A percentile compares a stretch with the other conserved stretches of the same genome.
Evolutionary conservation across 1,140 invertebrate species (phyloP).

Genomic region (Cyclina sinensis): DNA sequence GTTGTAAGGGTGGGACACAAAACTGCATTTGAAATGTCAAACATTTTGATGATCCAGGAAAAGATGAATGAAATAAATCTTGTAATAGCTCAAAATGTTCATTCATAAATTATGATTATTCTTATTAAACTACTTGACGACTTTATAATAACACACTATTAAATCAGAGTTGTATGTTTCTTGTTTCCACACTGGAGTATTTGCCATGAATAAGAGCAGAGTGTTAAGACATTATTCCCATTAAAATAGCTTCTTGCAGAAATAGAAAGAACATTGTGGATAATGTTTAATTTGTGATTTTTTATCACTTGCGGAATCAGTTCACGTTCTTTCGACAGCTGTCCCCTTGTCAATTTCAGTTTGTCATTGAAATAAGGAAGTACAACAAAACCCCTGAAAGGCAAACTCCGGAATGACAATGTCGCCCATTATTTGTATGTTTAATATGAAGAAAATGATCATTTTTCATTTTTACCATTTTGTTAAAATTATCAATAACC

Average conservation of each 20-base stretch:
- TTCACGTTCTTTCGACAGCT: neutral
- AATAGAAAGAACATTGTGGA: neutral
- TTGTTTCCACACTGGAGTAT: neutral
- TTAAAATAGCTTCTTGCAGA: neutral
- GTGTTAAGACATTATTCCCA: neutral
- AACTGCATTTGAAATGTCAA: neutral
- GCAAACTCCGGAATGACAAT: too few relatives aligned
- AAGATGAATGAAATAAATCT: neutral
- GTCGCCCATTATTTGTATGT: too few relatives aligned
- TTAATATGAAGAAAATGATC: too few relatives aligned
- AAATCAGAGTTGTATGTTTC: neutral
- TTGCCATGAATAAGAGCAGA: neutral
- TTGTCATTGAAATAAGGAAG: neutral
- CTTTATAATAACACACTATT: constrained; percentile 14
- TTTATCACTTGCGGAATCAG: neutral
- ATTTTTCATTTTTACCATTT: too few relatives aligned
- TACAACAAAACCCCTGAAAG: neutral
- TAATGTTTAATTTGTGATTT: neutral
- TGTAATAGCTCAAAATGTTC: neutral
- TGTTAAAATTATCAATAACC: too few relatives aligned
- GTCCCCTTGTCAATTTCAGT: neutral
- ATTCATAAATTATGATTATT: constrained; percentile 15
- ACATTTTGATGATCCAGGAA: neutral
- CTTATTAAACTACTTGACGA: constrained; percentile 5
- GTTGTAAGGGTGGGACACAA: neutral